Base-by-base conservation (phyloP, 2,888 invertebrate genomes). In the Cephus pygmeus region DNA sequence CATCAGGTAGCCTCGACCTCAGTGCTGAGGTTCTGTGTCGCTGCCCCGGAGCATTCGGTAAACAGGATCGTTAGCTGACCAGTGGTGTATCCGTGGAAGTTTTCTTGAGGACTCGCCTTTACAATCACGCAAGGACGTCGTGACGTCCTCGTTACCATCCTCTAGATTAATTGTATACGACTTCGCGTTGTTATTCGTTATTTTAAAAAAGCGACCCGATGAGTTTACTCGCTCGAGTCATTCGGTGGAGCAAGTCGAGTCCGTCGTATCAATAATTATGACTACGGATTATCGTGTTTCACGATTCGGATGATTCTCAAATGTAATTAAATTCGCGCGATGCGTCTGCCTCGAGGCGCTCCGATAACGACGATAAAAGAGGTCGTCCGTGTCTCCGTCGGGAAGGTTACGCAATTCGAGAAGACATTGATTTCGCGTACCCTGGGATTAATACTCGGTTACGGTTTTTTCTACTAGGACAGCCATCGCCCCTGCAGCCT, bases 381-480 rank as follows among this genome's bases (percentile, higher is more conserved):
- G 87, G 87, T 88, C 88, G 86, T 84, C 85, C 87, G 0, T 56
- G 56, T 56, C 6, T 15, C 6, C 6, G 1, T 6, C 88, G 35
- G 36, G 88, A 89, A 88, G 88, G 88, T 89, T 89, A 85, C 88
- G 88, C 88, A 88, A 88, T 85, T 85, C 85, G 23, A 88, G 88
- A 88, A 88, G 85, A 83, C 85, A 85, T 85, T 84, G 84, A 87
- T 86, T 85, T 23, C 15, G 9, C 56, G 9, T 56, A 23, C 6
- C 23, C 23, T 23, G 56, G 56, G 23, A 56, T 2, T 56, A 23
- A 56, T 56, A 23, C 23, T 56, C 6, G 36, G 2, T 23, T 23
- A 15, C 40, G 9, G 9, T 23, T 56, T 56, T 23, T 4, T 15
- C 23, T 9, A 15, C 9, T 9, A 9, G 15, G 56, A 23, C 2